Conservation (phyloP, 2,888 invertebrate species). For the Eurytoma adleriae region DNA sequence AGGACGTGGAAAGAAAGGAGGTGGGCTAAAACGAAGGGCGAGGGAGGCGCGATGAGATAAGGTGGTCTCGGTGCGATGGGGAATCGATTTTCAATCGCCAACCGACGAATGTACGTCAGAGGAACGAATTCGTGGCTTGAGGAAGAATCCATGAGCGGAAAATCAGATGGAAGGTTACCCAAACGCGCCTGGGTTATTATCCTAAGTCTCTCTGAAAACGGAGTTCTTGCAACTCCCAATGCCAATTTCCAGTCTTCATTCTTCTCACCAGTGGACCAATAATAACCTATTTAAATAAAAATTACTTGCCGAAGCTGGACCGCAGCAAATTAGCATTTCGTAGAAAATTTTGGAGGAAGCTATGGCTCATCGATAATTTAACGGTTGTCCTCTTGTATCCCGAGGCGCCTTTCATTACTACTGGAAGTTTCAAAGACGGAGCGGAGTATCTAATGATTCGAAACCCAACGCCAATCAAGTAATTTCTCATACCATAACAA, state of each 20-base stretch:
- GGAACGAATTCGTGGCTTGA: conserved; percentile 3
- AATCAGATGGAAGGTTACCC: neutral
- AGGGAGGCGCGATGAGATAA: neutral
- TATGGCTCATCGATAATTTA: no score
- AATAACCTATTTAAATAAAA: no score
- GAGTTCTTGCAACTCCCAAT: neutral
- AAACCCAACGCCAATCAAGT: no score
- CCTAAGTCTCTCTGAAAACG: neutral
- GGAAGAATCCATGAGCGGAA: neutral
- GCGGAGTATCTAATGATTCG: no score
- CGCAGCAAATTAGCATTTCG: no score
- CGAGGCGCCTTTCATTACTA: no score
- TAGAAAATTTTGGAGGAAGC: no score
- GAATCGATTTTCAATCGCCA: conserved; percentile 22
- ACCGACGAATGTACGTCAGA: neutral
- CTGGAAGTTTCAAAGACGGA: no score
- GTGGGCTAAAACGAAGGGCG: neutral
- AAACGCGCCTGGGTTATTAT: neutral
- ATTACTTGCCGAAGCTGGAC: no score
- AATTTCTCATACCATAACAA: no score
- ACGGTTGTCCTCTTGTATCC: no score
- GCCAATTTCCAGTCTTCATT: neutral
- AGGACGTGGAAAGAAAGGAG: neutral
- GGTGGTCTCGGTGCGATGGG: neutral
- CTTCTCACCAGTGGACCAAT: neutral